A percentile compares a stretch with the other conserved stretches of the same genome.
phyloP scores from a whole-genome alignment of 1,140 invertebrate genomes.

The Anastrepha ludens region DNA sequence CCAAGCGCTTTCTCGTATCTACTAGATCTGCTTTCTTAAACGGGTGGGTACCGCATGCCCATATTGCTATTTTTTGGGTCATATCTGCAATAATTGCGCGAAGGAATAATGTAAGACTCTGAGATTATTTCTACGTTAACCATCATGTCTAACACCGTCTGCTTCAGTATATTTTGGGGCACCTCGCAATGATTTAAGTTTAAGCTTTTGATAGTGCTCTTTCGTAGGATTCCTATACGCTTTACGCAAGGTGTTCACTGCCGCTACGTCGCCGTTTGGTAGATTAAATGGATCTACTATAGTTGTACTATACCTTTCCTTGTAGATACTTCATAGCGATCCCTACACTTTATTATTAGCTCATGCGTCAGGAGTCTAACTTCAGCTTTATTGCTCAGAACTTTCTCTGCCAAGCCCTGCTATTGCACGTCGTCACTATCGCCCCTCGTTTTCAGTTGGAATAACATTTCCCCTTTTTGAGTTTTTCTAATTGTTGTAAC shows the following conservation, averaged over 20 bases:
- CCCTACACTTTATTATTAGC: background rate
- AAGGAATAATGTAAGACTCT: background rate
- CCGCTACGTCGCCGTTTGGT: background rate
- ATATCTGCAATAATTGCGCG: background rate
- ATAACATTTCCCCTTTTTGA: background rate
- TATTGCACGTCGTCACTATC: background rate
- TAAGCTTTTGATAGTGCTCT: background rate
- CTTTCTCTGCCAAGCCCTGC: background rate
- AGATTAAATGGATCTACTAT: background rate
- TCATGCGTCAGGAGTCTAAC: background rate
- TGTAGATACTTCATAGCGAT: conserved; percentile 9
- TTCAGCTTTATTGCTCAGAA: background rate
- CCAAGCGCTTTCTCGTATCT: background rate
- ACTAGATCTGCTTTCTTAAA: background rate
- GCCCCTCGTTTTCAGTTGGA: background rate
- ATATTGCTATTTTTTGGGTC: background rate
- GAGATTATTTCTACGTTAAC: background rate
- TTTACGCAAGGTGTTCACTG: background rate
- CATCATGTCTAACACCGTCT: background rate
- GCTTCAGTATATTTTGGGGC: background rate
- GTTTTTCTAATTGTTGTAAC: conserved; percentile 7
- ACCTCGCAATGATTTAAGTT: background rate
- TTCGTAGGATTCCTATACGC: background rate
- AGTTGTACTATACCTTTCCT: background rate
- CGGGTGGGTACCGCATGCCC: background rate